phyloP scores from a whole-genome alignment of 2,113 vertebrate genomes.

The Grammatotria lemairii region DNA sequence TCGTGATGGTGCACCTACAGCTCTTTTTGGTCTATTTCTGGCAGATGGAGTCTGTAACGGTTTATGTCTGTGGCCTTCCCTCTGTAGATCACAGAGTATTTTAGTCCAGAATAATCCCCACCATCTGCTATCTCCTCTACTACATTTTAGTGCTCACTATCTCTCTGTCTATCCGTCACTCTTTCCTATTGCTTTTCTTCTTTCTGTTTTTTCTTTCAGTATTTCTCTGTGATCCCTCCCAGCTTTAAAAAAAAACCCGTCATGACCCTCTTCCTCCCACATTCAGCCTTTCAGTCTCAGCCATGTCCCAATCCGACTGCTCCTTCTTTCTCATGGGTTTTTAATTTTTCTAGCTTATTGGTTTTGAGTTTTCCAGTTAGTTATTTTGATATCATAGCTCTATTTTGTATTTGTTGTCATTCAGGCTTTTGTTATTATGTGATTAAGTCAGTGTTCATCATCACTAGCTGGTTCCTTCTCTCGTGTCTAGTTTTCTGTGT shows the following conservation, averaged over 20 bases:
- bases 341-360: background rate
- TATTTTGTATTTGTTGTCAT: background rate
- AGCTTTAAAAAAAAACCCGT: background rate
- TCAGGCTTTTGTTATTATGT: background rate
- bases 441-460: background rate
- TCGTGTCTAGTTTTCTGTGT: background rate
- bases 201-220: background rate
- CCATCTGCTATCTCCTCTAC: constrained; percentile 72
- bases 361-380: background rate
- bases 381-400: background rate
- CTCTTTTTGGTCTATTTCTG: constrained; percentile 61
- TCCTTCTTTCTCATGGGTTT: background rate
- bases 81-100: constrained; percentile 72
- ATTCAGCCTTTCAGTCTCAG: background rate
- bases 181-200: constrained; percentile 9
- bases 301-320: background rate
- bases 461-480: background rate
- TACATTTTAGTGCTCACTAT: constrained; percentile 44
- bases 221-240: background rate
- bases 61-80: constrained; percentile 62
- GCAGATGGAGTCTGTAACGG: constrained; percentile 65
- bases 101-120: constrained; percentile 73
- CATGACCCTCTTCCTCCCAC: background rate
- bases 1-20: background rate
- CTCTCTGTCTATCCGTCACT: constrained; percentile 22